A percentile compares a stretch with the other conserved stretches of the same genome.
These are phyloP conservation scores for Etheostoma perlongum DNA, from an alignment of 2,797 vertebrate species.

Conservation along the genomic window DNA sequence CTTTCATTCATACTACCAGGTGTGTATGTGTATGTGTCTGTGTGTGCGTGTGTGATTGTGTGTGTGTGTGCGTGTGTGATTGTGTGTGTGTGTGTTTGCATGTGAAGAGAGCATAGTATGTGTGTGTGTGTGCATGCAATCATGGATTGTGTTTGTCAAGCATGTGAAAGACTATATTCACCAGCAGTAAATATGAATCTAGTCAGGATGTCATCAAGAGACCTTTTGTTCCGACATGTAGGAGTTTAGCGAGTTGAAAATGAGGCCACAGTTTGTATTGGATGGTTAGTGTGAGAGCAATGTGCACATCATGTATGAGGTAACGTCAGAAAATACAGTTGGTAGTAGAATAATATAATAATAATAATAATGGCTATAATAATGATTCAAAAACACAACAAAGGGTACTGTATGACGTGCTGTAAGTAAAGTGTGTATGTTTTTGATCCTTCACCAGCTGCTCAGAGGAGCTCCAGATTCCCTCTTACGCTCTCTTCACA, in stretches of 20 bases:
- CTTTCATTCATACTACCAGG: slow-evolving; percentile 99
- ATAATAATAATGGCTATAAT: no score
- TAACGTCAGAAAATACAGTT: not conserved
- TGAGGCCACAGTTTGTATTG: not conserved
- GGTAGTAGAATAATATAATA: no score
- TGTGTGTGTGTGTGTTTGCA: not conserved
- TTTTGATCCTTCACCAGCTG: slow-evolving; percentile 80
- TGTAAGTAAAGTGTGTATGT: slow-evolving; percentile 1
- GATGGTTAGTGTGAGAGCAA: not conserved
- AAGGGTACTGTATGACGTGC: not conserved
- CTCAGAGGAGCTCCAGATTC: slow-evolving; percentile 96
- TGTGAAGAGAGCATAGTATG: not conserved
- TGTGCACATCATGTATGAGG: not conserved
- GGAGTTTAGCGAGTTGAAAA: slow-evolving; percentile 12
- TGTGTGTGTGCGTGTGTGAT: not conserved
- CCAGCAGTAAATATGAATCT: slow-evolving; percentile 1
- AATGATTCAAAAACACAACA: not conserved
- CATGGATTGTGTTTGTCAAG: not conserved
- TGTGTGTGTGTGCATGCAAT: not conserved
- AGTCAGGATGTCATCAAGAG: slow-evolving; percentile 12
- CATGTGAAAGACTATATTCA: not conserved
- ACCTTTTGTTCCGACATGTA: slow-evolving; percentile 29
- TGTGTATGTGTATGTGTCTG: slow-evolving; percentile 57
- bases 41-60: not conserved
- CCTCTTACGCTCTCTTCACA: slow-evolving; percentile 90